Base-by-base conservation (phyloP, 2,888 invertebrate genomes). In the Bembecia ichneumoniformis region DNA sequence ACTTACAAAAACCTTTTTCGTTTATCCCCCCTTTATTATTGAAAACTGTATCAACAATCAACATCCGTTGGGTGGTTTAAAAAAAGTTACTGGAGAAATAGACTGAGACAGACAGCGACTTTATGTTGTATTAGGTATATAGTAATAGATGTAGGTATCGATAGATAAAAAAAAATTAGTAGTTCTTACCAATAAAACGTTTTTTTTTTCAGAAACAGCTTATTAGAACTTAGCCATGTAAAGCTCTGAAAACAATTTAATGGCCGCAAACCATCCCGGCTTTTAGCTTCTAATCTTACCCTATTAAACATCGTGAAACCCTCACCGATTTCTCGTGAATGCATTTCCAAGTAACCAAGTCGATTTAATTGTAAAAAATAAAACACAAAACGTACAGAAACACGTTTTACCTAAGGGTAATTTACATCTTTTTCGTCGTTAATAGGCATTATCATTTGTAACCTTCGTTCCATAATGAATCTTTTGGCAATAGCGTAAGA, bases 331-430 rank as follows among this genome's bases (percentile, higher is more conserved):
- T 74, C 77, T 78, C 71, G 71, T 78, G 82, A 84, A 84, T 84
- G 82, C 83, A 78, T 82, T 87, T 87, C 87, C 86, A 84, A 82
- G 84, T 82, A 87, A 77, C 77, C 77, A 67, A 72, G 65, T 72
- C 81, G 81, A 83, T 82, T 82, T 86, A 84, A 84, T 82, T 84
- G 78, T 83, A 82, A 82, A 84, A 87, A 86, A 84, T 79, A 83
- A 84, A 83, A 83, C 75, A 68, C 75, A 68, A 72, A 76, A 74
- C 74, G 71, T 79, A 78, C 82, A 81, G 79, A 79, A 79, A 86
- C 83, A 84, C 81, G 82, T 84, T 83, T 80, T 82, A 79, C 82
- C 80, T 84, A 83, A 82, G 82, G 75, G 71, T 82, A 82, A 87
- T 86, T 86, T 87, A 81, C 86, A 83, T 86, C 60, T 71, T 61